These are phyloP conservation scores for Psettodes erumei DNA, from an alignment of 2,113 vertebrate genomes.

Conservation along the genomic window DNA sequence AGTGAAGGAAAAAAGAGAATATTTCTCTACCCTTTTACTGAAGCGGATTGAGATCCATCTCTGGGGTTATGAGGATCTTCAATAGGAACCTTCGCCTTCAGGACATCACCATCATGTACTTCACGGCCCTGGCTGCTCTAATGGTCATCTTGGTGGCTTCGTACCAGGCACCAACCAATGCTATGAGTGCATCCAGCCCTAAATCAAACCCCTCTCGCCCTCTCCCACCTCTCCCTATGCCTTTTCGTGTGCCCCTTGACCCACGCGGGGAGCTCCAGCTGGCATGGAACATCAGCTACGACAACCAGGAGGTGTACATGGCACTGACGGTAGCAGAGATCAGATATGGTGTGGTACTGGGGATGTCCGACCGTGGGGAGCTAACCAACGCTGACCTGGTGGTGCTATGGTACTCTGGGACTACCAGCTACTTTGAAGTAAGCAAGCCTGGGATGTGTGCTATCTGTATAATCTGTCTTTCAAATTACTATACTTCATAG, in stretches of 20 bases:
- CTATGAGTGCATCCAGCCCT: constrained; percentile 46
- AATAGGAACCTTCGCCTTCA: constrained; percentile 80
- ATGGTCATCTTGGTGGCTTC: constrained; percentile 92
- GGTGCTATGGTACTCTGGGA: constrained; percentile 89
- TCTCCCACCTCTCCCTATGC: constrained; percentile 76
- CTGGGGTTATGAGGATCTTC: constrained; percentile 72
- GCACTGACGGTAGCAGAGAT: constrained; percentile 81
- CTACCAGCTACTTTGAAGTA: constrained; percentile 90
- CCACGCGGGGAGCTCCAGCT: constrained; percentile 86
- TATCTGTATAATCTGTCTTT: background rate
- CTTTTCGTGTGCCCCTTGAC: constrained; percentile 89
- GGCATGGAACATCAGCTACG: constrained; percentile 94
- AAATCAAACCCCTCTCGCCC: background rate
- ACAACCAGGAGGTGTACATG: constrained; percentile 83
- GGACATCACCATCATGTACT: constrained; percentile 90
- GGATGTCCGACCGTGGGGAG: constrained; percentile 93
- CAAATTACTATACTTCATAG: background rate
- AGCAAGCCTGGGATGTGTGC: constrained; percentile 38
- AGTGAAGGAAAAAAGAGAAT: background rate
- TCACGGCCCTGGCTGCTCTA: constrained; percentile 86
- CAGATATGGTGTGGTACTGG: constrained; percentile 87
- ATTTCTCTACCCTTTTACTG: background rate
- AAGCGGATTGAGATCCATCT: background rate
- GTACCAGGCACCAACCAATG: constrained; percentile 77
- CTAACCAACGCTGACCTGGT: constrained; percentile 89